A percentile compares a stretch with the other conserved stretches of the same genome.
Conservation (phyloP, 2,888 invertebrate genomes). For the Falcaria lacertinaria region DNA sequence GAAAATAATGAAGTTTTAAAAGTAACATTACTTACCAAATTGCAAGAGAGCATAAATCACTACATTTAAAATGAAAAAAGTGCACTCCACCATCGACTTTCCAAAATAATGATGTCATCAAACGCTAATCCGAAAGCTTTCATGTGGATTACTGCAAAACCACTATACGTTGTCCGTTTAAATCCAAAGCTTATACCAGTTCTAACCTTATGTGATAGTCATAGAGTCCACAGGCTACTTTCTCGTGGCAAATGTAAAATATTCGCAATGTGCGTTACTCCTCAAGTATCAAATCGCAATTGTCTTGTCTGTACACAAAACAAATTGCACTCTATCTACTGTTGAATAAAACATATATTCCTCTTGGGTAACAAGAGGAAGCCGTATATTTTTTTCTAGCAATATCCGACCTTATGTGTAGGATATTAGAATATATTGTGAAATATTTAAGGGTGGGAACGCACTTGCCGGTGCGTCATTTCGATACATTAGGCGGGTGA, state of each 20-base stretch:
- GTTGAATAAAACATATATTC: slow-evolving; percentile 7
- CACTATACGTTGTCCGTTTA: slow-evolving; percentile 14
- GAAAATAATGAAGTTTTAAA: no score
- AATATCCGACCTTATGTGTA: slow-evolving; percentile 7
- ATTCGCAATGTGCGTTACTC: slow-evolving; percentile 26
- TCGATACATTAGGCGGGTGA: slow-evolving; percentile 77
- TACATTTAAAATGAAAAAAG: slow-evolving; percentile 36
- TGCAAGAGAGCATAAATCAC: slow-evolving; percentile 62
- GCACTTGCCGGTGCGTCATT: slow-evolving; percentile 62
- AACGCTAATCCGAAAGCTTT: slow-evolving; percentile 79
- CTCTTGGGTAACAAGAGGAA: not conserved
- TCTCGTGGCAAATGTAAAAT: slow-evolving; percentile 6
- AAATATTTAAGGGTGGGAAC: slow-evolving; percentile 35
- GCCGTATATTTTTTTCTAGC: not conserved
- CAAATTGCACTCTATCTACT: slow-evolving; percentile 22
- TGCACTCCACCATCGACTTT: slow-evolving; percentile 64
- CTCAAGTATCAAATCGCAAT: slow-evolving; percentile 42
- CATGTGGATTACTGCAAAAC: slow-evolving; percentile 70
- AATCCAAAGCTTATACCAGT: slow-evolving; percentile 11
- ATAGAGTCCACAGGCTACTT: not conserved
- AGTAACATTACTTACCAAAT: slow-evolving; percentile 27
- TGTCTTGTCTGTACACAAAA: slow-evolving; percentile 22
- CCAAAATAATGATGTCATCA: slow-evolving; percentile 79
- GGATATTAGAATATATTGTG: not conserved
- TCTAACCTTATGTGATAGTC: slow-evolving; percentile 22